Evolutionary conservation across 1,140 invertebrate species (phyloP).

Genomic region (Proales similis): DNA sequence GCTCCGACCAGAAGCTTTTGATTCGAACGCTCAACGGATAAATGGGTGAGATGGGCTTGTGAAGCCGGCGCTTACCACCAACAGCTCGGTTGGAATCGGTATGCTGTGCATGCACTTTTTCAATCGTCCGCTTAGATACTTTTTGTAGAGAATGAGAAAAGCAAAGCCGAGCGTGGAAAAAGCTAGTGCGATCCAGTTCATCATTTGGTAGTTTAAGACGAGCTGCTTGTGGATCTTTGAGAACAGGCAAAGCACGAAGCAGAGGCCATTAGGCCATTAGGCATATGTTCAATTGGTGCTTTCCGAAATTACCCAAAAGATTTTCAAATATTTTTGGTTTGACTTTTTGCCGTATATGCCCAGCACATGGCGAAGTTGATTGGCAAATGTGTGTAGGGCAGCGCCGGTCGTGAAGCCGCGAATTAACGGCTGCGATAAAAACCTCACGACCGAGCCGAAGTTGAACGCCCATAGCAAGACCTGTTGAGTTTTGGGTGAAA

Average conservation of each 20-base stretch:
- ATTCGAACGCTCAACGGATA: no score
- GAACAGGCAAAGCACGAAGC: no score
- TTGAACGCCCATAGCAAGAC: conserved; percentile 5
- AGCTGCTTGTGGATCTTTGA: no score
- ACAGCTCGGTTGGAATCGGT: neutral
- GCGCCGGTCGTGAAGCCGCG: conserved; percentile 56
- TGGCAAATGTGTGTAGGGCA: conserved; percentile 55
- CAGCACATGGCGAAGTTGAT: conserved; percentile 55
- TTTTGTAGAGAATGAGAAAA: neutral
- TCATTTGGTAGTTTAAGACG: neutral
- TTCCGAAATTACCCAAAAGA: neutral
- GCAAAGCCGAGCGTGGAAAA: neutral
- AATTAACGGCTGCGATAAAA: conserved; percentile 55
- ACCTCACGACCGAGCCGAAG: conserved; percentile 54
- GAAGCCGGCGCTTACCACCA: conserved; percentile 41
- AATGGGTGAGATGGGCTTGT: no score
- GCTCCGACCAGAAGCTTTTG: no score
- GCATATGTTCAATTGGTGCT: no score
- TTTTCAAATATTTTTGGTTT: neutral
- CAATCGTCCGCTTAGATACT: neutral
- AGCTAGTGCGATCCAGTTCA: neutral
- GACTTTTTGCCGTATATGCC: conserved; percentile 39
- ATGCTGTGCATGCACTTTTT: neutral
- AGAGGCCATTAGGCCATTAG: no score
- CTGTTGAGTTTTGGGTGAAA: neutral